Base-by-base conservation (phyloP, 2,113 vertebrate species). In the Gavialis gangeticus region DNA sequence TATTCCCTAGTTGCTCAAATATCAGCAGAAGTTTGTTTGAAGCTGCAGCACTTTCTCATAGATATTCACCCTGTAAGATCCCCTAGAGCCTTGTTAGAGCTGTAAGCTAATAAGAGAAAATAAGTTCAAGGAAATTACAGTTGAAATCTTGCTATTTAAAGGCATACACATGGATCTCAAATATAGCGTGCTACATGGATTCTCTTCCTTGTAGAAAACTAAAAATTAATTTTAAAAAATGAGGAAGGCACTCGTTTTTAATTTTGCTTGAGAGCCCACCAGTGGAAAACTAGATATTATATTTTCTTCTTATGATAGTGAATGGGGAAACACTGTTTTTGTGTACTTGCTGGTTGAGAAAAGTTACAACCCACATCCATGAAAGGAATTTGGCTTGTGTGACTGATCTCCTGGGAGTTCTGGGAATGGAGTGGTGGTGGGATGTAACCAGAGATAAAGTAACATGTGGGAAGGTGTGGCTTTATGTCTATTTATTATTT, bases 31-130 rank as follows among this genome's bases (percentile, higher is more conserved):
- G 67, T 67, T 76, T 91, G 62, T 89, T 92, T 90, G 81, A 92
- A 94, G 75, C 71, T 85, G n/a, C 56, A 9, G 34, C 84, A 73
- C 30, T 91, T 93, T 96, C 95, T 87, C 91, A 95, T 96, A 94
- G 87, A 82, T 95, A 9, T 85, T 94, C 82, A 87, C 37, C 12
- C 3, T 1, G 93, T 34, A 85, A 75, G 63, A 91, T 92, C 93
- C 88, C 69, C 75, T 84, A 80, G 91, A 83, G 62, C 66, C 90
- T 92, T 84, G n/a, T 84, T 90, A 91, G 79, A 94, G 62, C 87
- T 85, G 79, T 8, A 22, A 96, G 79, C 90, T 94, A 85, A 81
- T 30, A 94, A 93, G 82, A 91, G 73, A 88, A 89, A 93, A 92
- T 91, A 96, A 91, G 62, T 37, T 80, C 85, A 90, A 30, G 8